phyloP scores from a whole-genome alignment of 37 sponge, comb jelly and placozoan species.

The Hormiphora californensis region DNA sequence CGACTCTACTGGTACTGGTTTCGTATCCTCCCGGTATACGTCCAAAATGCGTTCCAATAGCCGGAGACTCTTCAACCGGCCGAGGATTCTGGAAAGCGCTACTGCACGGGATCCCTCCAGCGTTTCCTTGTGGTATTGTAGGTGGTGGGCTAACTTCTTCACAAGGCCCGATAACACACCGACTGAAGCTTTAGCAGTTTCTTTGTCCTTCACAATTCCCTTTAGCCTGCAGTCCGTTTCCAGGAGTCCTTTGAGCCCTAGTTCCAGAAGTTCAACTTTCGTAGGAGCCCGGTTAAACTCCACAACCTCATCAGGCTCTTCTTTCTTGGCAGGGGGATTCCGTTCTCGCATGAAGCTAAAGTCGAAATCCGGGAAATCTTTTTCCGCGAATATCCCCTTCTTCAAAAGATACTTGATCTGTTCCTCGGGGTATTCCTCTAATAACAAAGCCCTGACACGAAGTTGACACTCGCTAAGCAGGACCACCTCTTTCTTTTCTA shows the following conservation, averaged over 20 bases:
- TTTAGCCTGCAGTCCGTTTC: too few relatives aligned
- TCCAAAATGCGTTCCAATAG: slow-evolving; percentile 12
- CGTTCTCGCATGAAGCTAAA: too few relatives aligned
- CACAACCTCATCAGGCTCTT: too few relatives aligned
- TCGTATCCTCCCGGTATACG: too few relatives aligned
- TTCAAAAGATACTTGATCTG: slow-evolving; percentile 24
- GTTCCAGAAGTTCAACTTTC: too few relatives aligned
- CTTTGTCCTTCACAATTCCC: background rate
- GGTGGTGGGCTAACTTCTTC: background rate
- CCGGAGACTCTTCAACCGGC: background rate
- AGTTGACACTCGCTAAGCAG: slow-evolving; percentile 11
- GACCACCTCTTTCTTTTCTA: slow-evolving; percentile 23
- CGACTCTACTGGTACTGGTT: too few relatives aligned
- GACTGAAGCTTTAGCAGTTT: background rate
- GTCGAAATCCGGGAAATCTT: slow-evolving; percentile 19
- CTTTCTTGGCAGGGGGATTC: too few relatives aligned
- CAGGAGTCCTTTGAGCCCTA: too few relatives aligned
- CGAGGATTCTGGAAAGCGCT: too few relatives aligned
- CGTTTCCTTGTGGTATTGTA: background rate
- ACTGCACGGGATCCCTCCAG: background rate
- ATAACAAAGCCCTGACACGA: background rate
- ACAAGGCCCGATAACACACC: background rate
- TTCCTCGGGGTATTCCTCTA: slow-evolving; percentile 12
- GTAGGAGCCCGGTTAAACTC: too few relatives aligned
- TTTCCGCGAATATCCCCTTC: slow-evolving; percentile 7